These are phyloP conservation scores for Patella depressa DNA, from an alignment of 2,888 invertebrate genomes.

Conservation along the genomic window DNA sequence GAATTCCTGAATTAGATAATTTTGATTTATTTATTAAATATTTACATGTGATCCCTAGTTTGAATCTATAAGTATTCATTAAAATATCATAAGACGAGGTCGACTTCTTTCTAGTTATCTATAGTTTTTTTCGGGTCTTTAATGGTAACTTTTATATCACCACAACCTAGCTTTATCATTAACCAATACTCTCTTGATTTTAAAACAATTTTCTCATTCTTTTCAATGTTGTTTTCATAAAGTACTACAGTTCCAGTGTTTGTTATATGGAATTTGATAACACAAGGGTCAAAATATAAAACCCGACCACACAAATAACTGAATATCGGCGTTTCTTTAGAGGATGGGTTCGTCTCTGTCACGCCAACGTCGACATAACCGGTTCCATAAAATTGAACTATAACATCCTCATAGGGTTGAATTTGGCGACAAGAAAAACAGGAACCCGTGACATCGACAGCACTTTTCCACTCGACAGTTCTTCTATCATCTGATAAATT, in stretches of 20 bases:
- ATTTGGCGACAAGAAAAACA: neutral
- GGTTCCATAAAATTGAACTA: neutral
- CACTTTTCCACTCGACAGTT: neutral
- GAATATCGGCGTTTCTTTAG: neutral
- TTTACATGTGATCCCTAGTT: too few relatives aligned
- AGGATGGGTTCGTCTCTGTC: neutral
- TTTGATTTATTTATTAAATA: too few relatives aligned
- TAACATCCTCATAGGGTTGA: neutral
- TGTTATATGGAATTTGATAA: neutral
- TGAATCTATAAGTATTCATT: too few relatives aligned
- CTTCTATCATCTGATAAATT: neutral
- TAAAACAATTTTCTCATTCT: neutral
- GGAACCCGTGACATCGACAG: neutral
- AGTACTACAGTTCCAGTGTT: neutral
- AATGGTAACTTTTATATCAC: neutral
- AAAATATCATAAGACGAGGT: too few relatives aligned
- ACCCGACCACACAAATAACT: neutral
- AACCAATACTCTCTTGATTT: neutral
- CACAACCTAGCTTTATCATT: conserved; percentile 2
- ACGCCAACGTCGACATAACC: neutral
- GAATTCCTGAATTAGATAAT: too few relatives aligned
- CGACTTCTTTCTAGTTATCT: too few relatives aligned
- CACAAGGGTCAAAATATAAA: conserved; percentile 1
- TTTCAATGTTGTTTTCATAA: neutral
- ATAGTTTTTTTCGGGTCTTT: neutral